Percentiles rank a stretch among this genome's conserved stretches.
Evolutionary conservation across 1,140 invertebrate genomes (phyloP).

Genomic region (Lepidurus packardi): DNA sequence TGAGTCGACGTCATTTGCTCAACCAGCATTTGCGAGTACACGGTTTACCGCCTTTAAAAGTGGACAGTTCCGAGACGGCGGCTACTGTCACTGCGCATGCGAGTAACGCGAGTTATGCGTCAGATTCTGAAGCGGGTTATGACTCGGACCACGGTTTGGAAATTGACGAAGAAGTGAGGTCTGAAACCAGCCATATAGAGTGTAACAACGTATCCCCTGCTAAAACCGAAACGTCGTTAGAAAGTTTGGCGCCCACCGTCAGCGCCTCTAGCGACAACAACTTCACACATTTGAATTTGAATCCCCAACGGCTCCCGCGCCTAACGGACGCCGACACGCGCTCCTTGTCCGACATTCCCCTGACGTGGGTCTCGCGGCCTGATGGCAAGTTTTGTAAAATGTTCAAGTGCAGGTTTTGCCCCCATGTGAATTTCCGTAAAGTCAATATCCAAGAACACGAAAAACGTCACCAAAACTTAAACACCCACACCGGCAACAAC

Average conservation of each 20-base stretch:
- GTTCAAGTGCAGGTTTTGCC: conserved; percentile 77
- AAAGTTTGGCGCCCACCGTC: background rate
- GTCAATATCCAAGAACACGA: conserved; percentile 79
- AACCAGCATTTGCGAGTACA: conserved; percentile 72
- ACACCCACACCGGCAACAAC: conserved; percentile 34
- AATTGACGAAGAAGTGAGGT: conserved; percentile 37
- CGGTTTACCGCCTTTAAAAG: conserved; percentile 47
- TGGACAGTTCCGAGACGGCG: conserved; percentile 17
- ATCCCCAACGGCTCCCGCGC: conserved; percentile 38
- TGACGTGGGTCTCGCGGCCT: conserved; percentile 63
- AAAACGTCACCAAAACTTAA: conserved; percentile 62
- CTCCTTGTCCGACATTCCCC: conserved; percentile 51
- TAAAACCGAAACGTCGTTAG: conserved; percentile 35
- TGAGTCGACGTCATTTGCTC: conserved; percentile 68
- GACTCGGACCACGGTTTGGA: conserved; percentile 37
- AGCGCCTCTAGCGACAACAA: background rate
- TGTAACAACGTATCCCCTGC: background rate
- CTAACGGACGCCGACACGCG: conserved; percentile 44
- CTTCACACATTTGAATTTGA: conserved; percentile 25
- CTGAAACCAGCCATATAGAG: background rate
- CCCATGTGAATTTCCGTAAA: conserved; percentile 69
- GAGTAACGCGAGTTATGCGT: conserved; percentile 25
- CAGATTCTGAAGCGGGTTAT: conserved; percentile 28
- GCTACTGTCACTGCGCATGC: background rate
- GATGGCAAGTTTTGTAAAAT: conserved; percentile 70